A percentile compares a stretch with the other conserved stretches of the same genome.
Conservation (phyloP, 2,797 vertebrate species). For the Tolypeutes matacus region DNA sequence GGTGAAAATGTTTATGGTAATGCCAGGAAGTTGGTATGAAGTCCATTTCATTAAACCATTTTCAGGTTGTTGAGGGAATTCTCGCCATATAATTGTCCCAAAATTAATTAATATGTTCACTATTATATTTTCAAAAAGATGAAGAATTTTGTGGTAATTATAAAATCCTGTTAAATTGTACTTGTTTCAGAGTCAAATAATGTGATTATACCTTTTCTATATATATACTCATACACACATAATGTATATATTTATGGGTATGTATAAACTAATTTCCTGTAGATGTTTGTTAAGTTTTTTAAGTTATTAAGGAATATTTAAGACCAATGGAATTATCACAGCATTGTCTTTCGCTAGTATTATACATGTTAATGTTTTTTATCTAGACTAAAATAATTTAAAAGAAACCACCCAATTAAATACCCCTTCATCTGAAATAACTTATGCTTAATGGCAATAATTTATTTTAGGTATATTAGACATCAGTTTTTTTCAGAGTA, state of each 20-base stretch:
- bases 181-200: neutral
- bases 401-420: neutral
- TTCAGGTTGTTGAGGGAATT: neutral
- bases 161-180: neutral
- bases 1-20: constrained; percentile 15
- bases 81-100: neutral
- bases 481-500: neutral
- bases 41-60: neutral
- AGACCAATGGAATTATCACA: too few relatives aligned
- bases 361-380: neutral
- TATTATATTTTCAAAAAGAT: neutral
- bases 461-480: neutral
- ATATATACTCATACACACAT: too few relatives aligned
- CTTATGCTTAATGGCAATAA: neutral
- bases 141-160: neutral
- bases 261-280: too few relatives aligned
- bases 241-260: too few relatives aligned
- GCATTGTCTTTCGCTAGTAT: too few relatives aligned
- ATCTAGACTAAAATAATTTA: neutral
- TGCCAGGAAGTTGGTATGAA: neutral
- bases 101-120: neutral
- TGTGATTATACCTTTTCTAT: neutral
- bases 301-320: too few relatives aligned
- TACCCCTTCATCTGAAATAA: neutral
- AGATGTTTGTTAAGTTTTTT: too few relatives aligned